Evolutionary conservation across 2,113 vertebrate species (phyloP).

Genomic region (Megaptera novaeangliae): DNA sequence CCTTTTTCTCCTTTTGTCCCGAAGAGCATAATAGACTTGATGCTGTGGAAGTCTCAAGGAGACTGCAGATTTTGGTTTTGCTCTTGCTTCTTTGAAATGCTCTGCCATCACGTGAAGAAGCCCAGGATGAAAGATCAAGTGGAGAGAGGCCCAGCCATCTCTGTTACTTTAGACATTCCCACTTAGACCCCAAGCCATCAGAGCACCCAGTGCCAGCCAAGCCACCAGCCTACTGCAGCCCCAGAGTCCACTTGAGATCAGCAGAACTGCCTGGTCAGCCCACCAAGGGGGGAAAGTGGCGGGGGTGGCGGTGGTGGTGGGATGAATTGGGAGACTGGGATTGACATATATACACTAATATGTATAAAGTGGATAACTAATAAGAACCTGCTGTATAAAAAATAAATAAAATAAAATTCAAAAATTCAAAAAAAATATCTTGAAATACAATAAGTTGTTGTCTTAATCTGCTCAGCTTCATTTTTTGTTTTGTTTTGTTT

Average conservation of each 20-base stretch:
- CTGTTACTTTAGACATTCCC: background rate
- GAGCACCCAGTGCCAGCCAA: background rate
- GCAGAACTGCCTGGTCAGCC: background rate
- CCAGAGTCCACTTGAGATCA: background rate
- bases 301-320: too few relatives aligned
- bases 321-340: too few relatives aligned
- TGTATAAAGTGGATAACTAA: too few relatives aligned
- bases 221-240: background rate
- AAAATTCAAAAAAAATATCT: background rate
- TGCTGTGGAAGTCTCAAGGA: background rate
- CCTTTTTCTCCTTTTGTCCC: background rate
- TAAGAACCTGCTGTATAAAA: too few relatives aligned
- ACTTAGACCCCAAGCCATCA: background rate
- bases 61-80: background rate
- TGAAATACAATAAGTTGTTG: background rate
- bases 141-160: background rate
- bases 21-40: background rate
- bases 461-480: background rate
- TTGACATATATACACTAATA: too few relatives aligned
- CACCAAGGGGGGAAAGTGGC: too few relatives aligned
- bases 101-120: background rate
- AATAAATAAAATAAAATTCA: too few relatives aligned
- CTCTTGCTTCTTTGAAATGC: background rate
- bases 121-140: background rate
- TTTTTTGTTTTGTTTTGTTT: background rate